phyloP scores from a whole-genome alignment of 2,113 vertebrate genomes.

The Tamias sibiricus region DNA sequence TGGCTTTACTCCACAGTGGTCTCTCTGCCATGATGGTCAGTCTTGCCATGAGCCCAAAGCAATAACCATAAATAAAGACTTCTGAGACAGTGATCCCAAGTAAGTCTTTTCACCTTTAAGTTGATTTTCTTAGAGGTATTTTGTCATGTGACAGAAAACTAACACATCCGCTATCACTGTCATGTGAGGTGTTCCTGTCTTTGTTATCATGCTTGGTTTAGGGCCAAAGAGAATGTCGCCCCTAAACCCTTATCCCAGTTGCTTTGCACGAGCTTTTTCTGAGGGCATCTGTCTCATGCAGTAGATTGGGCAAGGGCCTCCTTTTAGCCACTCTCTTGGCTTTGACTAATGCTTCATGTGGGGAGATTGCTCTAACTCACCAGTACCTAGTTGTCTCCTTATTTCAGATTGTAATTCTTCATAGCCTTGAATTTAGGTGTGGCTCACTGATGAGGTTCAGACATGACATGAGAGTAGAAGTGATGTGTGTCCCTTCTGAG shows the following conservation, averaged over 20 bases:
- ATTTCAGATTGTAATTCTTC: not conserved
- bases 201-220: not conserved
- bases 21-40: not conserved
- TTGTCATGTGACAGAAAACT: not conserved
- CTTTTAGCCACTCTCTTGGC: not conserved
- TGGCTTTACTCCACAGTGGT: not conserved
- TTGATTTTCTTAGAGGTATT: not conserved
- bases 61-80: not conserved
- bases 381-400: not conserved
- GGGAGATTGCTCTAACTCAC: not conserved
- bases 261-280: accelerated
- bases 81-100: not conserved
- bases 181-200: not conserved
- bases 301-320: not conserved
- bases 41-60: not conserved
- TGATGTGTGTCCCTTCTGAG: not conserved
- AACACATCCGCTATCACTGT: not conserved
- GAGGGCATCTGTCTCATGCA: not conserved
- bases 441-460: not conserved
- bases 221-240: not conserved
- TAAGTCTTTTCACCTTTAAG: not conserved
- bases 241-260: accelerated
- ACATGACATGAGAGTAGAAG: not conserved
- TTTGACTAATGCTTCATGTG: accelerated
- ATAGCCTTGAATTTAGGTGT: not conserved